Percentiles rank a stretch among this genome's conserved stretches.
These are phyloP conservation scores for Phoebastria nigripes DNA, from an alignment of 2,797 vertebrate genomes.

Conservation along the genomic window DNA sequence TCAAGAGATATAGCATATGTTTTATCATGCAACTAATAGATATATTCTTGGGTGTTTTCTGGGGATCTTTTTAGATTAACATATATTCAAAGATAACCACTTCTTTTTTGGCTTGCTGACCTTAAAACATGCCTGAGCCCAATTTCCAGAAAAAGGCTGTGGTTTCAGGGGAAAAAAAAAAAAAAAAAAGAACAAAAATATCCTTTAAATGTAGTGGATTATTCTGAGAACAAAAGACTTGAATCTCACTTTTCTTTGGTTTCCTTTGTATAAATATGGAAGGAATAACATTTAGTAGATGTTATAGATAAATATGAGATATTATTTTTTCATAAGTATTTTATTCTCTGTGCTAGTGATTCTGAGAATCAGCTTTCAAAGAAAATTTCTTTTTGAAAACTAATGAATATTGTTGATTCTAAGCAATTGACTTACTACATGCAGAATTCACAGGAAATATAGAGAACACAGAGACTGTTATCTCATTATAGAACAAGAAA, in stretches of 20 bases:
- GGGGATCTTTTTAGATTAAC: neutral
- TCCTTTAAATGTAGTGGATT: neutral
- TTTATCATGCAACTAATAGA: neutral
- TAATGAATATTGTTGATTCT: neutral
- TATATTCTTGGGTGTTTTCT: neutral
- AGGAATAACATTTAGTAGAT: neutral
- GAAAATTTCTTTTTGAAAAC: neutral
- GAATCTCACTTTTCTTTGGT: neutral
- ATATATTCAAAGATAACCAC: neutral
- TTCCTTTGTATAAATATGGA: neutral
- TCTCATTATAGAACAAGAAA: neutral
- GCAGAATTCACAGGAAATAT: neutral
- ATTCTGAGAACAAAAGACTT: neutral
- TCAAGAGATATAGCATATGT: neutral
- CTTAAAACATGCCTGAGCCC: neutral
- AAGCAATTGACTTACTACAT: neutral
- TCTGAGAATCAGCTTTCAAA: neutral
- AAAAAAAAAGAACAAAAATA: accelerated
- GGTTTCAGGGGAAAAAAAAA: neutral
- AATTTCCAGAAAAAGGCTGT: neutral
- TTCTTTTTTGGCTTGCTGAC: neutral
- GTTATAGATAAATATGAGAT: neutral
- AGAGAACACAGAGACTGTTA: neutral
- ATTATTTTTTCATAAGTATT: neutral
- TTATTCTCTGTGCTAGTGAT: neutral